These are phyloP conservation scores for Panulirus ornatus DNA, from an alignment of 1,140 invertebrate genomes.

Conservation along the genomic window DNA sequence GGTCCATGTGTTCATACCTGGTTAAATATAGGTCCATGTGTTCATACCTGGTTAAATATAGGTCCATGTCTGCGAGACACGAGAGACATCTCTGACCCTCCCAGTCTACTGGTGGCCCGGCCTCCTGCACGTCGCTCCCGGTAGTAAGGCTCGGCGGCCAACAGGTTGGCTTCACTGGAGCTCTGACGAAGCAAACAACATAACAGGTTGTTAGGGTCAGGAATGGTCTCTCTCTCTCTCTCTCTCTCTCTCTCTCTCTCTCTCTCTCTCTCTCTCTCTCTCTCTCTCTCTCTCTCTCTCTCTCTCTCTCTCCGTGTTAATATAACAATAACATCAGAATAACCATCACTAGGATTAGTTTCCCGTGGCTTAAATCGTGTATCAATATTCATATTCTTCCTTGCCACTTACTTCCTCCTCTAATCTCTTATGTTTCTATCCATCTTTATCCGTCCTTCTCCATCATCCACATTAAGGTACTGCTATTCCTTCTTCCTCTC, in stretches of 20 bases:
- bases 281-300: too few relatives aligned
- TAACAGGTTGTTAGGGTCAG: not conserved
- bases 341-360: too few relatives aligned
- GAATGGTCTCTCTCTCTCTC: not conserved
- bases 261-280: too few relatives aligned
- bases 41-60: slow-evolving; percentile 73
- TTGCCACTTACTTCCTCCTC: too few relatives aligned
- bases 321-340: too few relatives aligned
- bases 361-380: too few relatives aligned
- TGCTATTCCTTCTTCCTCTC: too few relatives aligned
- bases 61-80: slow-evolving; percentile 65
- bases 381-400: too few relatives aligned
- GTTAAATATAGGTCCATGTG: not conserved
- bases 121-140: slow-evolving; percentile 28
- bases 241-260: not conserved
- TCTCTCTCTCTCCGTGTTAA: too few relatives aligned
- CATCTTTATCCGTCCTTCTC: too few relatives aligned
- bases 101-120: slow-evolving; percentile 30
- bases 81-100: slow-evolving; percentile 62
- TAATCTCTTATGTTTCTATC: too few relatives aligned
- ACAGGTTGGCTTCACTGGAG: slow-evolving; percentile 86
- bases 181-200: slow-evolving; percentile 79
- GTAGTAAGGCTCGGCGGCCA: slow-evolving; percentile 80
- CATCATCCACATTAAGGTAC: too few relatives aligned
- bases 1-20: not conserved